Evolutionary conservation across 2,797 vertebrate species (phyloP).

Genomic region (Betta splendens): DNA sequence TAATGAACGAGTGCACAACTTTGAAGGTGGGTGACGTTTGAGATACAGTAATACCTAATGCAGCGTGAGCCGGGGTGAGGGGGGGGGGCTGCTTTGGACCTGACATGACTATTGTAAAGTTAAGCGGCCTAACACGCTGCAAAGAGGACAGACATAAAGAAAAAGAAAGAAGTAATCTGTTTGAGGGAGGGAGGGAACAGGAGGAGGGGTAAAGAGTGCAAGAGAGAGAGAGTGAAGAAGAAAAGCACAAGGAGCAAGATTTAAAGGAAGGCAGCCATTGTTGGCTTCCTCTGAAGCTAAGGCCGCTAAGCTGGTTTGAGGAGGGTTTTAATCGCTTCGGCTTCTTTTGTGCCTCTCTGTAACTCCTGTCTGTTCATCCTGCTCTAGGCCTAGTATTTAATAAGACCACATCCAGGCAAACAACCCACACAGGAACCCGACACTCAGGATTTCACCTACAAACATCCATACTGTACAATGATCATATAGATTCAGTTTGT

Average conservation of each 20-base stretch:
- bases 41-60: conserved; percentile 63
- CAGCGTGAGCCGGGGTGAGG: conserved; percentile 40
- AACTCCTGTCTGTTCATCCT: conserved; percentile 68
- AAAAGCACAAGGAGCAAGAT: conserved; percentile 54
- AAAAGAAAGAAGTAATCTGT: conserved; percentile 71
- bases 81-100: conserved; percentile 45
- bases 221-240: conserved; percentile 27
- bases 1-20: conserved; percentile 54
- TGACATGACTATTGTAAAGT: conserved; percentile 75
- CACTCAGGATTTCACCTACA: conserved; percentile 34
- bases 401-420: conserved; percentile 62
- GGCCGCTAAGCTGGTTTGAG: conserved; percentile 76
- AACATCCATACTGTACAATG: conserved; percentile 15
- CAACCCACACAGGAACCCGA: conserved; percentile 42
- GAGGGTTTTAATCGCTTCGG: conserved; percentile 76
- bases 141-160: conserved; percentile 64
- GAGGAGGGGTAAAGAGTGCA: conserved; percentile 41
- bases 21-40: conserved; percentile 53
- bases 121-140: conserved; percentile 74
- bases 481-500: conserved; percentile 5
- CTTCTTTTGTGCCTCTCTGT: conserved; percentile 75
- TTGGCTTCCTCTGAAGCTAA: conserved; percentile 72
- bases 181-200: conserved; percentile 45
- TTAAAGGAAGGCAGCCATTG: conserved; percentile 74
- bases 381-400: conserved; percentile 72